Percentiles rank a stretch among this genome's conserved stretches.
phyloP scores from a whole-genome alignment of 1,140 invertebrate genomes.

The Penaeus indicus region DNA sequence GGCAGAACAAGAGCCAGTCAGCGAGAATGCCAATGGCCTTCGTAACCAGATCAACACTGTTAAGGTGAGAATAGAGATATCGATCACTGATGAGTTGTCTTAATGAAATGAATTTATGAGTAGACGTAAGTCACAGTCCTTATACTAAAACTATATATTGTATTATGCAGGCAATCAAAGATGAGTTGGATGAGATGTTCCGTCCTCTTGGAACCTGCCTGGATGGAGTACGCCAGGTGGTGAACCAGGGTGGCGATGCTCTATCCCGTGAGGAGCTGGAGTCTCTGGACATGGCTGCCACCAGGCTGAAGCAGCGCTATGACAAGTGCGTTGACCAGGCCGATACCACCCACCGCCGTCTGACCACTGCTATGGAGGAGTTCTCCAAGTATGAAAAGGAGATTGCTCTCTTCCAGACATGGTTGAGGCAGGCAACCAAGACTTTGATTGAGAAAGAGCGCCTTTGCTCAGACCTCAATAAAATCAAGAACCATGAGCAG shows the following conservation, averaged over 20 bases:
- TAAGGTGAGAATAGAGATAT: conserved; percentile 76
- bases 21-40: conserved; percentile 89
- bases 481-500: conserved; percentile 80
- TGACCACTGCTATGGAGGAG: conserved; percentile 87
- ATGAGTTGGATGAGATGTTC: conserved; percentile 89
- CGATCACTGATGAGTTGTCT: not conserved
- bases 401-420: conserved; percentile 72
- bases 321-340: conserved; percentile 85
- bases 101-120: not conserved
- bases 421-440: conserved; percentile 85
- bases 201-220: conserved; percentile 87
- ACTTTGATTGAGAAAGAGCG: conserved; percentile 88
- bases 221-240: conserved; percentile 92
- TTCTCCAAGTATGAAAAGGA: conserved; percentile 85
- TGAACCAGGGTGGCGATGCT: conserved; percentile 89
- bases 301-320: conserved; percentile 83
- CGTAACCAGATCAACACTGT: conserved; percentile 90
- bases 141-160: not conserved
- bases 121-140: not conserved
- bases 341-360: conserved; percentile 81
- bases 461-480: conserved; percentile 84
- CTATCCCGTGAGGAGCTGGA: conserved; percentile 89
- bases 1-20: conserved; percentile 87
- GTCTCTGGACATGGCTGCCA: conserved; percentile 87
- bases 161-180: conserved; percentile 83